Conservation (phyloP, 2,888 invertebrate genomes). For the Dynastes hyllus region DNA sequence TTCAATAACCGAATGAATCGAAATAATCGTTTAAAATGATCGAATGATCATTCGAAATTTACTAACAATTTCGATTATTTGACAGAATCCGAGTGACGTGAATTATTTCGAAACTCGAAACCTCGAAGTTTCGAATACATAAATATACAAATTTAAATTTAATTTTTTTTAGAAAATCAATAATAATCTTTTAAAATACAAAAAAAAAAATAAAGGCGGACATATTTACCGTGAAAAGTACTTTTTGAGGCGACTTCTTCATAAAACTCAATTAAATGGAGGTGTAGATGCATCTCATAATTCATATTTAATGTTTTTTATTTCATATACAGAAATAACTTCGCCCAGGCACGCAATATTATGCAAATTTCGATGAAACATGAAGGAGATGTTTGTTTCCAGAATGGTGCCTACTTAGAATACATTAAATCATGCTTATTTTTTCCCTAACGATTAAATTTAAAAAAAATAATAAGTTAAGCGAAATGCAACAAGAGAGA, state of each 20-base stretch:
- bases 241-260: background rate
- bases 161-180: no score
- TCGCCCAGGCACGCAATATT: constrained; percentile 24
- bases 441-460: background rate
- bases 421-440: background rate
- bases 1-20: no score
- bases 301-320: constrained; percentile 40
- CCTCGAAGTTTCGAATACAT: no score
- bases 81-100: no score
- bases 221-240: background rate
- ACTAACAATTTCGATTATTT: no score
- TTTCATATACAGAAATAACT: constrained; percentile 34
- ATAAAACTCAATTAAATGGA: constrained; percentile 38
- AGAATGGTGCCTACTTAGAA: background rate
- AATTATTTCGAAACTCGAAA: no score
- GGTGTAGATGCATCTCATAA: constrained; percentile 44
- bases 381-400: constrained; percentile 4
- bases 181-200: no score
- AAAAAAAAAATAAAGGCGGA: background rate
- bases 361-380: constrained; percentile 36
- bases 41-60: no score
- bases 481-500: background rate
- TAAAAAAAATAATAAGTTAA: background rate
- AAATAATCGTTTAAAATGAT: no score
- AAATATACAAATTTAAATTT: no score